Evolutionary conservation across 2,888 invertebrate species (phyloP), one percentile per base, ranked within the genome.

Genomic region (Drosophila mimetica): DNA sequence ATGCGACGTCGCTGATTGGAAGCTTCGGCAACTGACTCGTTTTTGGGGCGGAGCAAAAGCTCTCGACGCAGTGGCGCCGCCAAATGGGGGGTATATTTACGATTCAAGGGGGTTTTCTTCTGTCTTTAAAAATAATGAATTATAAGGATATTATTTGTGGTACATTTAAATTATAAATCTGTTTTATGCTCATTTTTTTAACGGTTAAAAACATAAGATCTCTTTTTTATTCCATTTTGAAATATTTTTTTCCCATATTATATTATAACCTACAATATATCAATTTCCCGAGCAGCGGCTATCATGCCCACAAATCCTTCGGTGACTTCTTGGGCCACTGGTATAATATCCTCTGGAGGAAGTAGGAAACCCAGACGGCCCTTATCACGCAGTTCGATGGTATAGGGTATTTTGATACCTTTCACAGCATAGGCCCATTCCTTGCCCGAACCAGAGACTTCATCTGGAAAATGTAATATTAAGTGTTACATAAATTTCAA

Each of bases 311-410:
- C 76, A 4, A 94, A 82, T 0, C 94, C 94, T 32, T 92, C 92
- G 18, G 94, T 77, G 2, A 93, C 92, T 90, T 95, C 95, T 44
- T 92, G 85, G 54, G 93, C 93, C 0, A 94, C 93, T 7, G 94
- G 94, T 14, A 93, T 81, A 59, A 96, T 96, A 79, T 94, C 93
- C 1, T 92, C 90, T 0, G 94, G 90, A 0, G 96, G 96, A 1
- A 96, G 91, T 0, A 95, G 89, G 84, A 95, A 95, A 0, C 96
- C 96, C 76, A 93, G 93, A 0, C 88, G 67, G 0, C 96, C 96
- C 2, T 92, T 93, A 87, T 96, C 96, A 7, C 96, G 92, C 0
- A 95, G 86, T 75, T 94, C 94, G 28, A 93, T 92, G 1, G 93
- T 93, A 78, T 93, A 93, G 1, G 93, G 90, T 52, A 93, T 92